Evolutionary conservation across 2,113 vertebrate species (phyloP), one percentile per base, ranked within the genome.

Genomic region (Actenoides lindsayi): DNA sequence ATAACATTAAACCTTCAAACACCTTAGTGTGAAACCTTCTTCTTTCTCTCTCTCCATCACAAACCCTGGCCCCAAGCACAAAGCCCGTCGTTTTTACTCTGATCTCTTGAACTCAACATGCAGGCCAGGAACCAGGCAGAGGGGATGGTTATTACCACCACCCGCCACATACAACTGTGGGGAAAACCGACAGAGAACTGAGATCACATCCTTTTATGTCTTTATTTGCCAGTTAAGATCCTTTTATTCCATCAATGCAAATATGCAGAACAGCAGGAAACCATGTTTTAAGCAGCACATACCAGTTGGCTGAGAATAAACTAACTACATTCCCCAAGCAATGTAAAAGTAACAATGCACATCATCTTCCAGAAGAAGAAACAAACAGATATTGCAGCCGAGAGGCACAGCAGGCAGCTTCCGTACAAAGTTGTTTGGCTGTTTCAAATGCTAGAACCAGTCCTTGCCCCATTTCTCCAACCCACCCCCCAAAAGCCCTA

Each of bases 201-300:
- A 65, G 81, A 84, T 70, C 44, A 67, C 62, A 57, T 92, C 95
- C 93, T 97, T 96, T 97, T 91, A 96, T 18, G 0, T 94, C 83
- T 98, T 98, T 98, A 98, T 98, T 98, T 95, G 93, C 92, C 92
- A 74, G 87, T 95, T 92, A 88, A 81, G 84, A 94, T 94, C 94
- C 96, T 96, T 97, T 97, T 92, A 96, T 71, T 96, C 95, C 96
- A 97, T 65, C 94, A 91, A 87, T 79, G 88, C 90, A 96, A 95
- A 87, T 63, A 93, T 57, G 88, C 92, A 95, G 94, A 95, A 95
- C 96, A 97, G 87, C 95, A 82, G 91, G 91, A 96, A 96, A 97
- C 92, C 91, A 82, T 81, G 50, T 88, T 89, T 73, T 51, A 96
- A 95, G 96, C 56, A 88, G 96, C 96, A 92, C 90, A 78, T 86